Evolutionary conservation across 2,113 vertebrate species (phyloP), one percentile per base, ranked within the genome.

Genomic region (Eurypyga helias): DNA sequence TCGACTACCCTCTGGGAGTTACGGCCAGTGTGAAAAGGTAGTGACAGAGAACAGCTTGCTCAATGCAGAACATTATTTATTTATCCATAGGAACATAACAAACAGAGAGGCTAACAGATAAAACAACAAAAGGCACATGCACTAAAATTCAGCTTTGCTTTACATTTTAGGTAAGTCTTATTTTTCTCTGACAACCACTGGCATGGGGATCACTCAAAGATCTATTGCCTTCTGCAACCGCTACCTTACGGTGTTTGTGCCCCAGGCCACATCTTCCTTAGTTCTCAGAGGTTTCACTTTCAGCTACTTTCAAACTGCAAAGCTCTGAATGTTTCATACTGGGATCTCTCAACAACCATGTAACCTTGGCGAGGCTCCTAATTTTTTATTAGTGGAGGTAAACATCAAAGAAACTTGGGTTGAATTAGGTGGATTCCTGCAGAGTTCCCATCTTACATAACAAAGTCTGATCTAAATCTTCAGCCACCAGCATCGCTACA

Each of bases 1-100:
- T 78, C 12, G 18, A 92, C 94, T 92, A 97, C 95, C 73, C 94
- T 95, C 93, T 45, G 69, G 83, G 94, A 97, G 86, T 71, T 84
- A 84, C 0, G 75, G 86, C 83, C 88, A 95, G 83, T 75, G 66
- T 92, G 94, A 96, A 95, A 94, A 97, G 86, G 83, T 90, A 97
- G 94, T 89, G 95, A 96, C 95, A 94, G 86, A 75, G 80, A 96
- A 92, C 96, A 96, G 95, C 83, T 89, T 97, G 95, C 86, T 95
- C 48, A 55, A 96, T 83, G 84, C 55, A 65, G 77, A 86, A 55
- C 36, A 8, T 75, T 96, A 97, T 97, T 96, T 96, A 92, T 94
- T 96, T 95, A 96, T 91, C 94, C 95, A 93, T 93, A 95, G 92
- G 90, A 97, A 88, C 88, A 81, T 71, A 90, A 77, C 62, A 94